Percentiles rank a stretch among this genome's conserved stretches.
phyloP scores from a whole-genome alignment of 2,888 invertebrate species.

The Lobophora halterata region DNA sequence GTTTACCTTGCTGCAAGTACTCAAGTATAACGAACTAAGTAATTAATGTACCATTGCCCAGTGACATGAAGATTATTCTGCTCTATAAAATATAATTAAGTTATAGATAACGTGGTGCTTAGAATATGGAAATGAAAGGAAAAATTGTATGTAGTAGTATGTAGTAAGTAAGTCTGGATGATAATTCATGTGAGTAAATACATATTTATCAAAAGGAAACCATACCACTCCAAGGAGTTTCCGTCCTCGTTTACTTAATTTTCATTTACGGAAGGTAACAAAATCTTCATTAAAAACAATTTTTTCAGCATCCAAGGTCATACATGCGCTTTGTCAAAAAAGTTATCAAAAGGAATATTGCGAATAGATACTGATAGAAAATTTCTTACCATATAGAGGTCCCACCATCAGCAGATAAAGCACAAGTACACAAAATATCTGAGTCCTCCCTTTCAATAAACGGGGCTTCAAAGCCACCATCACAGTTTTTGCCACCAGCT shows the following conservation, averaged over 20 bases:
- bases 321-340: too few relatives aligned
- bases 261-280: too few relatives aligned
- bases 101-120: too few relatives aligned
- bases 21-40: slow-evolving; percentile 9
- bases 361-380: too few relatives aligned
- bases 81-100: neutral
- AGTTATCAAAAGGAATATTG: too few relatives aligned
- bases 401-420: slow-evolving; percentile 72
- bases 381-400: slow-evolving; percentile 72
- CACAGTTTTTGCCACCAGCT: slow-evolving; percentile 64
- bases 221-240: too few relatives aligned
- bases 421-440: slow-evolving; percentile 62
- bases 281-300: too few relatives aligned
- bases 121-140: neutral
- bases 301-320: too few relatives aligned
- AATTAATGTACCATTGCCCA: slow-evolving; percentile 1
- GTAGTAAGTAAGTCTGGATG: too few relatives aligned
- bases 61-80: neutral
- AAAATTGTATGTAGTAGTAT: neutral
- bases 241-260: too few relatives aligned
- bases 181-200: too few relatives aligned
- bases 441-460: slow-evolving; percentile 51
- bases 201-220: too few relatives aligned
- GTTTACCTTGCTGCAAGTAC: slow-evolving; percentile 18
- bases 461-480: slow-evolving; percentile 62